phyloP scores from a whole-genome alignment of 2,888 invertebrate species.

The Cataglyphis livida region DNA sequence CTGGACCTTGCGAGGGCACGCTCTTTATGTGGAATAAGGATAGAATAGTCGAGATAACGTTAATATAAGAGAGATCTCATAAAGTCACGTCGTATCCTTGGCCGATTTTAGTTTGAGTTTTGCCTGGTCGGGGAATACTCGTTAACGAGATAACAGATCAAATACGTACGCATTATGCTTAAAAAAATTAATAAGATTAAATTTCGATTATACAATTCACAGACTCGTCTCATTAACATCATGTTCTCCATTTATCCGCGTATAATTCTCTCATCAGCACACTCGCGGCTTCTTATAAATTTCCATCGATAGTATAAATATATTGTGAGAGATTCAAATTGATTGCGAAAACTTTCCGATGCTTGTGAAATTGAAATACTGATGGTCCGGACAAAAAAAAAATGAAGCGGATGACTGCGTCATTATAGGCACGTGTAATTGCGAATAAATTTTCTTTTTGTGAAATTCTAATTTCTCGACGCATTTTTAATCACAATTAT shows the following conservation, averaged over 20 bases:
- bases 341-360: constrained; percentile 21
- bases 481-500: not conserved
- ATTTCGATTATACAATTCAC: not conserved
- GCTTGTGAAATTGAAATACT: constrained; percentile 19
- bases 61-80: constrained; percentile 19
- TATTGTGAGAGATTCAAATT: not conserved
- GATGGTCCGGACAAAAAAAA: not conserved
- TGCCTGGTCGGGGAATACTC: not conserved
- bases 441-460: not conserved
- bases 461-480: not conserved
- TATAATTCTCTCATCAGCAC: constrained; percentile 19
- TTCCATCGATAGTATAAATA: not conserved
- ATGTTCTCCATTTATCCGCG: not conserved
- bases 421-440: constrained; percentile 17
- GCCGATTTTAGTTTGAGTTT: constrained; percentile 22
- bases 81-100: not conserved
- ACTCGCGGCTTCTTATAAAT: not conserved
- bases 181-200: not conserved
- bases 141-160: not conserved
- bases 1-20: not conserved
- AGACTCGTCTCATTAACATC: not conserved
- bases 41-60: not conserved
- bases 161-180: not conserved
- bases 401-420: constrained; percentile 16
- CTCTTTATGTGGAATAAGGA: not conserved